phyloP scores from a whole-genome alignment of 2,797 vertebrate genomes.

The Chaetophractus vellerosus region DNA sequence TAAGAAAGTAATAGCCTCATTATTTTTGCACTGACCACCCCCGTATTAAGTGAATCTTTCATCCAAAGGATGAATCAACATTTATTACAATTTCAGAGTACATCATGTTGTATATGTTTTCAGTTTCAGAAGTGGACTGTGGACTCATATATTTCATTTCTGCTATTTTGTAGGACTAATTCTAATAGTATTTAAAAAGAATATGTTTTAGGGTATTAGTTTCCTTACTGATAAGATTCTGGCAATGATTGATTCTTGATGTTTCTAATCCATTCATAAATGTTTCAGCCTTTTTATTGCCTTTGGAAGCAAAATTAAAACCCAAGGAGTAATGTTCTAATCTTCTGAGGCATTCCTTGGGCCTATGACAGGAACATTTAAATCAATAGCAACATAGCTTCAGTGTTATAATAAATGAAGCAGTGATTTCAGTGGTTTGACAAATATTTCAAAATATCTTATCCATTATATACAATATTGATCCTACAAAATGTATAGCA shows the following conservation, averaged over 20 bases:
- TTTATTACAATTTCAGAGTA: slow-evolving; percentile 67
- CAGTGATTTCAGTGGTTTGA: too few species aligned
- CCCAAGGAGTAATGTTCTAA: slow-evolving; percentile 68
- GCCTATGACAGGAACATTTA: not conserved
- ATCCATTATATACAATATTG: not conserved
- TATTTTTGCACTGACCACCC: slow-evolving; percentile 78
- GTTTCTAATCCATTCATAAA: slow-evolving; percentile 80
- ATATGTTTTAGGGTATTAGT: slow-evolving; percentile 49
- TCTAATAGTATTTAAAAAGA: slow-evolving; percentile 80
- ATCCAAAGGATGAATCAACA: slow-evolving; percentile 75
- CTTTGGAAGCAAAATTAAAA: slow-evolving; percentile 78
- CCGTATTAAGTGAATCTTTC: slow-evolving; percentile 60
- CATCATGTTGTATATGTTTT: not conserved
- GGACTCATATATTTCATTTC: slow-evolving; percentile 58
- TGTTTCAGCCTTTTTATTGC: slow-evolving; percentile 61
- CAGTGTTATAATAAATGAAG: not conserved
- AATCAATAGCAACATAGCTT: not conserved
- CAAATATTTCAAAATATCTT: not conserved
- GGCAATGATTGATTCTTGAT: slow-evolving; percentile 79
- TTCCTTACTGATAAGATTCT: slow-evolving; percentile 79
- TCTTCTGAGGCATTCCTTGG: slow-evolving; percentile 49
- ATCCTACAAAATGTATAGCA: not conserved
- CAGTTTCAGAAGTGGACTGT: slow-evolving; percentile 24
- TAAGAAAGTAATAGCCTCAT: slow-evolving; percentile 60
- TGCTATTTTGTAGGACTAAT: slow-evolving; percentile 71